These are phyloP conservation scores for Phenganax marumi DNA, from an alignment of 92 coral and sea anemone genomes.

Conservation along the genomic window DNA sequence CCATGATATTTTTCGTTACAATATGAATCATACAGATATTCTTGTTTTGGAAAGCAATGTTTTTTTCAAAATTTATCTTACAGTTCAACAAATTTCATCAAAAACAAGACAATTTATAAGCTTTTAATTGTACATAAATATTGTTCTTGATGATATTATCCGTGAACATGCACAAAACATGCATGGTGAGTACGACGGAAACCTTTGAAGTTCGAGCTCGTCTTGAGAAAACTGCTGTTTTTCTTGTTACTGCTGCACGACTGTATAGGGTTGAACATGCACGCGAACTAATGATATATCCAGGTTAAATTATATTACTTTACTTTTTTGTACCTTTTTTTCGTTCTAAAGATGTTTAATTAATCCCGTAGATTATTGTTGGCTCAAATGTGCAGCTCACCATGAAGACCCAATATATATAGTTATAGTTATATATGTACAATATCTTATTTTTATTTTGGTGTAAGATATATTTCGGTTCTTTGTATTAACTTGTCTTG, in stretches of 20 bases:
- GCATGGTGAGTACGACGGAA: no score
- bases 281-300: not conserved
- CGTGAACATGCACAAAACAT: no score
- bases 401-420: not conserved
- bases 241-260: no score
- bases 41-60: not conserved
- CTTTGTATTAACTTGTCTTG: no score
- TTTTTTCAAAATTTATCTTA: not conserved
- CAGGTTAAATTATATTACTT: not conserved
- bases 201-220: no score
- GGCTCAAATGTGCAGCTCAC: not conserved
- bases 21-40: not conserved
- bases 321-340: not conserved
- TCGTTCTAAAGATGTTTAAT: not conserved
- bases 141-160: no score
- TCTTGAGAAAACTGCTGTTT: no score
- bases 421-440: not conserved
- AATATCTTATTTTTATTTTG: not conserved
- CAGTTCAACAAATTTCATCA: not conserved
- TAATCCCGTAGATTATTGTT: constrained; percentile 3
- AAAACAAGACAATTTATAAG: not conserved
- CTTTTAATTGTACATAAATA: not conserved
- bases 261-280: no score
- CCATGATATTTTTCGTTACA: not conserved
- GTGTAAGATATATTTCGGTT: not conserved